Evolutionary conservation across 53 echinoderm and acorn worm genomes (phyloP).

Genomic region (Holothuria scabra): DNA sequence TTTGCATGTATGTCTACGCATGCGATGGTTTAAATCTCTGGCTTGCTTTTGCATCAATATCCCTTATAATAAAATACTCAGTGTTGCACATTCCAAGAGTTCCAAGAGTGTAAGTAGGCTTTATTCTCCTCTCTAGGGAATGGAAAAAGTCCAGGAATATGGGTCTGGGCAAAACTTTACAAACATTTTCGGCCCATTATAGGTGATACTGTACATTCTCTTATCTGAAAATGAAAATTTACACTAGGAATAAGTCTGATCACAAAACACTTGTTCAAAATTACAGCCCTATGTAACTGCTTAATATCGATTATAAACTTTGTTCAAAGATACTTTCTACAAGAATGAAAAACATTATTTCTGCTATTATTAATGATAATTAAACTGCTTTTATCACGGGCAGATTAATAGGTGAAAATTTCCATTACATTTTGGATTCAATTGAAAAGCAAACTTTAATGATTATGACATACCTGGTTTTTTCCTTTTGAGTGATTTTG

Average conservation of each 20-base stretch:
- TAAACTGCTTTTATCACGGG: slow-evolving; percentile 48
- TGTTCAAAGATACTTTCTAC: neutral
- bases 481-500: slow-evolving; percentile 1
- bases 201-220: slow-evolving; percentile 33
- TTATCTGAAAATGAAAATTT: neutral
- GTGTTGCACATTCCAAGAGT: slow-evolving; percentile 3
- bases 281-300: neutral
- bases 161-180: slow-evolving; percentile 2
- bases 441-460: slow-evolving; percentile 41
- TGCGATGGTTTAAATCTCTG: neutral
- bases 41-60: slow-evolving; percentile 11
- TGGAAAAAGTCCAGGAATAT: slow-evolving; percentile 21
- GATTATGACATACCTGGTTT: slow-evolving; percentile 43
- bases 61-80: neutral
- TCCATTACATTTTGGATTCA: slow-evolving; percentile 31
- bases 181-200: slow-evolving; percentile 9
- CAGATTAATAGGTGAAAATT: slow-evolving; percentile 61
- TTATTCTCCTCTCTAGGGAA: slow-evolving; percentile 25
- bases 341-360: neutral
- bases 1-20: neutral
- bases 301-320: slow-evolving; percentile 2
- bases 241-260: neutral
- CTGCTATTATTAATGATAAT: slow-evolving; percentile 8
- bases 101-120: slow-evolving; percentile 7
- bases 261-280: neutral